Evolutionary conservation across 1,140 invertebrate genomes (phyloP).

Genomic region (Harpegnathos saltator): DNA sequence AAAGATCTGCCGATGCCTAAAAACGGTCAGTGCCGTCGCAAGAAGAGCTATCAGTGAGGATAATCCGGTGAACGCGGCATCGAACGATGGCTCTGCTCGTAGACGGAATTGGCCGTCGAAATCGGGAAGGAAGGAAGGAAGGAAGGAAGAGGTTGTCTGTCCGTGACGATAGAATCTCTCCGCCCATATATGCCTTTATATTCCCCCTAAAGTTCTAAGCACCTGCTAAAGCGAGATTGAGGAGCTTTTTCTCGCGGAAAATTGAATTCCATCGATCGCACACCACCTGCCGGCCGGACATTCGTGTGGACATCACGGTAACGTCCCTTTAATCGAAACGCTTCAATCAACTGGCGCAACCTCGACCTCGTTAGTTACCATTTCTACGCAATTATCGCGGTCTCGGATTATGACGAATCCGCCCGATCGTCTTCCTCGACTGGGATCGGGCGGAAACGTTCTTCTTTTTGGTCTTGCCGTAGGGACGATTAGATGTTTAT

Average conservation of each 20-base stretch:
- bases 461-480: neutral
- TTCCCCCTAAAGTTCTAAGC: conserved; percentile 63
- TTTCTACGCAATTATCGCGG: conserved; percentile 11
- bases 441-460: neutral
- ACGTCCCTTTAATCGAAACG: conserved; percentile 21
- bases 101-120: conserved; percentile 63
- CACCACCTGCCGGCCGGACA: neutral
- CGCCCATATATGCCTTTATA: conserved; percentile 57
- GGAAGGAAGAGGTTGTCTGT: conserved; percentile 26
- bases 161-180: conserved; percentile 46
- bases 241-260: conserved; percentile 28
- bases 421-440: neutral
- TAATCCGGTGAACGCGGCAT: conserved; percentile 41
- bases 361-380: neutral
- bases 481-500: neutral
- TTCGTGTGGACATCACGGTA: neutral
- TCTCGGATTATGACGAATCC: neutral
- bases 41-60: conserved; percentile 54
- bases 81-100: conserved; percentile 25
- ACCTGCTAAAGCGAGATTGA: conserved; percentile 61
- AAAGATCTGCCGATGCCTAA: conserved; percentile 11
- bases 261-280: conserved; percentile 63
- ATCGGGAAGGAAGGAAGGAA: neutral
- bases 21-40: conserved; percentile 29
- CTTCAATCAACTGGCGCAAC: conserved; percentile 7